phyloP scores from a whole-genome alignment of 2,888 invertebrate species.

The Gastrophysa polygoni region DNA sequence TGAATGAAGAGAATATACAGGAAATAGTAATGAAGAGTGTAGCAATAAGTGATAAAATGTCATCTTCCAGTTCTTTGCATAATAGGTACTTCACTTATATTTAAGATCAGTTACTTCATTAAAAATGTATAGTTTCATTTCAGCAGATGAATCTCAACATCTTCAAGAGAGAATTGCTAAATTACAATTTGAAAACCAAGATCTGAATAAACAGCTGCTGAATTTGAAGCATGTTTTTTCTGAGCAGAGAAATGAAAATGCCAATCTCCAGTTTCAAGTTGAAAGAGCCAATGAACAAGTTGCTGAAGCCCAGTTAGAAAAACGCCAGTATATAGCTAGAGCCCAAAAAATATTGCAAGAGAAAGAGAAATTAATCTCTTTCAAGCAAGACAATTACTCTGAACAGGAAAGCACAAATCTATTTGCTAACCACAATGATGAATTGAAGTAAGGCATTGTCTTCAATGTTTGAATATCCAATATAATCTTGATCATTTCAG shows the following conservation, averaged over 20 bases:
- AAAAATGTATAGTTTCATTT: conserved; percentile 35
- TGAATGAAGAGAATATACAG: conserved; percentile 27
- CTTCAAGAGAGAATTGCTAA: conserved; percentile 49
- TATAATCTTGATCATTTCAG: conserved; percentile 39
- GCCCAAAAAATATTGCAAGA: conserved; percentile 77
- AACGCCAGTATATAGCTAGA: conserved; percentile 78
- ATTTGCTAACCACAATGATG: conserved; percentile 48
- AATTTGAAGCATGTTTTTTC: conserved; percentile 53
- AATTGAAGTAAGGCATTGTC: conserved; percentile 46
- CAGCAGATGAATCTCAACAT: conserved; percentile 42
- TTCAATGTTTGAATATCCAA: conserved; percentile 2
- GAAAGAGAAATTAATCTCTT: conserved; percentile 73
- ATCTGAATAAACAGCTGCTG: conserved; percentile 50
- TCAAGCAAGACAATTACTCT: conserved; percentile 42
- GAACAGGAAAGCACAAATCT: conserved; percentile 40
- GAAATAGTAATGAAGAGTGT: conserved; percentile 35
- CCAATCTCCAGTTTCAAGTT: conserved; percentile 48
- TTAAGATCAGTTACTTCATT: conserved; percentile 1
- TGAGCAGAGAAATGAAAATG: conserved; percentile 51
- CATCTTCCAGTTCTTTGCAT: conserved; percentile 38
- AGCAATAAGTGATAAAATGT: conserved; percentile 29
- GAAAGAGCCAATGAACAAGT: conserved; percentile 49
- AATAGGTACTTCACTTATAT: conserved; percentile 31
- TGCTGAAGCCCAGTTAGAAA: conserved; percentile 59
- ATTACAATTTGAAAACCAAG: conserved; percentile 49